Conservation (phyloP, 1,140 invertebrate genomes). For the Triops longicaudatus region DNA sequence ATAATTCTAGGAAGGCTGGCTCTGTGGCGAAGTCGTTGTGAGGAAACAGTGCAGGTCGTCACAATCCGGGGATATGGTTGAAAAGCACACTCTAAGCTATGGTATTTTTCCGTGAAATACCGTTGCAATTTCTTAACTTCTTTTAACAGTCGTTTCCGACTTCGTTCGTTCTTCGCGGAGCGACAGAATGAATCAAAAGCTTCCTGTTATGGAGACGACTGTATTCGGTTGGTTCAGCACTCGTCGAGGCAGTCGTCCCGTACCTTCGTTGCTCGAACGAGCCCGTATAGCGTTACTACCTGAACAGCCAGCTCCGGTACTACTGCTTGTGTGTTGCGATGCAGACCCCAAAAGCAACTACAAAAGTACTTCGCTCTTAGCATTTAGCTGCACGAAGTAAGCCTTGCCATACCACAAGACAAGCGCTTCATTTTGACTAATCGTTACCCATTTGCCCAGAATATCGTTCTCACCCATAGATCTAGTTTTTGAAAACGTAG, state of each 20-base stretch:
- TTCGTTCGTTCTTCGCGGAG: background rate
- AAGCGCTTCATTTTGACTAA: background rate
- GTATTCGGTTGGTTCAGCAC: background rate
- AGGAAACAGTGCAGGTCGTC: background rate
- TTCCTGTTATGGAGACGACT: background rate
- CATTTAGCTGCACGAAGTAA: background rate
- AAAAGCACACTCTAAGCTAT: background rate
- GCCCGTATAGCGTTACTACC: background rate
- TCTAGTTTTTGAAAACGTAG: background rate
- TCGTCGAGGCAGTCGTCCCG: background rate
- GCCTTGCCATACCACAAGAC: background rate
- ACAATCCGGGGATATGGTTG: background rate
- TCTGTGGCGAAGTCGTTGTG: background rate
- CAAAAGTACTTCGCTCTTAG: background rate
- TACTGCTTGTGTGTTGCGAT: background rate
- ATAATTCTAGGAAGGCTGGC: background rate
- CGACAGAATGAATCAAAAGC: background rate
- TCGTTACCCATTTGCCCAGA: background rate
- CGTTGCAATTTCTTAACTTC: background rate
- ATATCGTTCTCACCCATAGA: background rate
- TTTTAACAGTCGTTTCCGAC: background rate
- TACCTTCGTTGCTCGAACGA: background rate
- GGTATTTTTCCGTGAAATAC: background rate
- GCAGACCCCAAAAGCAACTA: background rate
- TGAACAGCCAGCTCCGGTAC: background rate